phyloP scores from a whole-genome alignment of 2,888 invertebrate species.

The Athalia rosae region DNA sequence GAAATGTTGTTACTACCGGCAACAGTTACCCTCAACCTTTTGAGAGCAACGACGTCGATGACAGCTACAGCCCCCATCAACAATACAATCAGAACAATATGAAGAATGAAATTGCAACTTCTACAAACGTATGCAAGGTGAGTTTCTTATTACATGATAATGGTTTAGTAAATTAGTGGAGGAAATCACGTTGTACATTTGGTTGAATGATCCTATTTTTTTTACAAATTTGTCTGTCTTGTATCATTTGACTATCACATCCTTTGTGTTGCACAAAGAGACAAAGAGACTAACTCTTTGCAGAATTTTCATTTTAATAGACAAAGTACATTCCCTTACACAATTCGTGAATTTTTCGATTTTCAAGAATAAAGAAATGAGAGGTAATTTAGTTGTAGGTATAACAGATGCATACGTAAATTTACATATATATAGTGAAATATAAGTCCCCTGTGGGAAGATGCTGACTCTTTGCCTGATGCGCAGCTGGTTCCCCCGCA shows the following conservation, averaged over 20 bases:
- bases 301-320: no score
- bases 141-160: constrained; percentile 53
- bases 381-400: constrained; percentile 53
- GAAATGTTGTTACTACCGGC: constrained; percentile 73
- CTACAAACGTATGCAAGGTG: constrained; percentile 85
- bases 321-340: constrained; percentile 2
- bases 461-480: constrained; percentile 74
- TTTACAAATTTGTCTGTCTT: no score
- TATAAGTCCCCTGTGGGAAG: constrained; percentile 71
- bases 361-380: constrained; percentile 61
- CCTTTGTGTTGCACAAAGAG: no score
- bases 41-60: constrained; percentile 75
- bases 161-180: neutral
- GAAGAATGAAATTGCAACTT: constrained; percentile 76
- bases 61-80: constrained; percentile 76
- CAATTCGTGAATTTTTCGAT: constrained; percentile 33
- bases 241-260: no score
- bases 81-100: constrained; percentile 75
- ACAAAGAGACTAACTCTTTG: no score
- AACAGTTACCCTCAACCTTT: constrained; percentile 72
- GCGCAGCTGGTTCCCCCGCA: constrained; percentile 75
- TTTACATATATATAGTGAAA: constrained; percentile 57
- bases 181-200: neutral
- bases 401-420: constrained; percentile 47
- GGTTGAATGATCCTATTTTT: no score